phyloP scores from a whole-genome alignment of 2,113 vertebrate species.

The Erythrolamprus reginae region DNA sequence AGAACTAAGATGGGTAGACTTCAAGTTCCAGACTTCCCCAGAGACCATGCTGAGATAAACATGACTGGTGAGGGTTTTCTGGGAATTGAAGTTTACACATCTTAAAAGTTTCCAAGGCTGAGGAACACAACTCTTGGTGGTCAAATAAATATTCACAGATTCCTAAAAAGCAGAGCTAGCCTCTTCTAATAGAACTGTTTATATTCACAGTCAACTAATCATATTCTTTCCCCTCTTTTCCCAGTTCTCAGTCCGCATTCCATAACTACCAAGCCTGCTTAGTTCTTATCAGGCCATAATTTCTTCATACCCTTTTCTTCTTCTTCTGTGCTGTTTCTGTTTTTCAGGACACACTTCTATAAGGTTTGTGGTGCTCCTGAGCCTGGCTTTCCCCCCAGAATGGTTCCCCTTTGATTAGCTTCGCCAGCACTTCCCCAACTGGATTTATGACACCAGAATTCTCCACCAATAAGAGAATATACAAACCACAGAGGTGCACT shows the following conservation, averaged over 20 bases:
- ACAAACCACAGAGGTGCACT: not conserved
- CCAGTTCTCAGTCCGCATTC: not conserved
- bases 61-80: not conserved
- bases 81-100: not conserved
- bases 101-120: not conserved
- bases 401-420: not conserved
- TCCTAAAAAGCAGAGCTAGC: not conserved
- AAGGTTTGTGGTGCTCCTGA: not conserved
- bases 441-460: not conserved
- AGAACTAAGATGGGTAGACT: not conserved
- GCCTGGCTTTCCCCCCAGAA: no score
- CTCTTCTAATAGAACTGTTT: not conserved
- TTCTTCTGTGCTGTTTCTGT: not conserved
- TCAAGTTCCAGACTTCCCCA: no score
- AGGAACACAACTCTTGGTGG: not conserved
- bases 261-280: not conserved
- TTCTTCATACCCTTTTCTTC: not conserved
- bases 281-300: not conserved
- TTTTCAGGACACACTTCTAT: not conserved
- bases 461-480: not conserved
- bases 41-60: not conserved
- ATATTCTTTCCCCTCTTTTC: not conserved
- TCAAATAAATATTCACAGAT: not conserved
- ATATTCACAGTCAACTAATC: not conserved
- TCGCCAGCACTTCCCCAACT: not conserved